phyloP scores from a whole-genome alignment of 1,140 invertebrate species.

The Papilio polytes region DNA sequence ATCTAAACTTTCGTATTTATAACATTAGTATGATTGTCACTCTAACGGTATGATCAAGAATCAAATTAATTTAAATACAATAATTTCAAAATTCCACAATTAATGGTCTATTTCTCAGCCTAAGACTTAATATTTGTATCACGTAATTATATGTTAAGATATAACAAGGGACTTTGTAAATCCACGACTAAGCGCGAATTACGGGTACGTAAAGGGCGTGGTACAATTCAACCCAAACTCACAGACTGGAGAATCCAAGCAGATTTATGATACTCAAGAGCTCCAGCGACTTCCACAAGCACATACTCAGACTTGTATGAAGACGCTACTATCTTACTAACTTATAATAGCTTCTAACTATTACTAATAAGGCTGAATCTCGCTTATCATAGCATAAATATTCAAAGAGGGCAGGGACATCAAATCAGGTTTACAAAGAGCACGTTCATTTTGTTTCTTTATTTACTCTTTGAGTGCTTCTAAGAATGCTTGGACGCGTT shows the following conservation, averaged over 20 bases:
- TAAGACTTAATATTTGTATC: too few relatives aligned
- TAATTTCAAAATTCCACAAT: too few relatives aligned
- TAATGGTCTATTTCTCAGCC: too few relatives aligned
- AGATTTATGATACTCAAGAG: constrained; percentile 8
- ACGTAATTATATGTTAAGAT: neutral
- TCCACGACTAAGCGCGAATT: neutral
- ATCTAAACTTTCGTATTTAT: too few relatives aligned
- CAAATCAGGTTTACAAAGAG: constrained; percentile 19
- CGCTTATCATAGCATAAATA: constrained; percentile 30
- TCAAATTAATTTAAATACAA: too few relatives aligned
- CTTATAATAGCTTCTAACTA: neutral
- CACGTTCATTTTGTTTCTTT: constrained; percentile 36
- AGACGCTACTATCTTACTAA: neutral
- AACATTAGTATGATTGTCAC: too few relatives aligned
- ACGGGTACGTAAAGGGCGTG: neutral
- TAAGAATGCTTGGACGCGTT: constrained; percentile 30
- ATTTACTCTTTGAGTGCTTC: constrained; percentile 41
- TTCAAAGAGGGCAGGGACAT: constrained; percentile 24
- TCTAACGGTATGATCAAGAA: too few relatives aligned
- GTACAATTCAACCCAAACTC: neutral
- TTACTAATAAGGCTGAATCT: constrained; percentile 17
- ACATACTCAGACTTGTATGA: neutral
- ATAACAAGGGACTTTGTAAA: neutral
- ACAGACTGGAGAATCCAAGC: neutral
- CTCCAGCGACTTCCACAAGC: neutral